Percentiles rank a stretch among this genome's conserved stretches.
phyloP scores from a whole-genome alignment of 2,888 invertebrate genomes.

The Teinopalpus imperialis region DNA sequence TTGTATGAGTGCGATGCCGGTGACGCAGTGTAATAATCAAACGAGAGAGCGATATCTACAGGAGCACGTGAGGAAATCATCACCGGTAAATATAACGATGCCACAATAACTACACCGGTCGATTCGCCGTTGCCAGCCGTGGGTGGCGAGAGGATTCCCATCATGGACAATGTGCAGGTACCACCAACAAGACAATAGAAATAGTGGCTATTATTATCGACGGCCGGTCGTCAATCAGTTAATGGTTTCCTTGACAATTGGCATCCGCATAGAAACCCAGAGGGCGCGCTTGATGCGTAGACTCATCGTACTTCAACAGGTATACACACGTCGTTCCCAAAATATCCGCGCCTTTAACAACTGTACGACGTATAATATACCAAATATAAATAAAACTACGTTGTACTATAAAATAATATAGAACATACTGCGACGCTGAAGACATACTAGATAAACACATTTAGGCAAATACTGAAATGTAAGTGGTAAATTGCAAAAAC shows the following conservation, averaged over 20 bases:
- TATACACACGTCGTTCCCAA: constrained; percentile 41
- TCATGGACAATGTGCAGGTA: constrained; percentile 33
- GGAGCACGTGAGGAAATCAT: constrained; percentile 54
- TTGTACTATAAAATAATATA: too few relatives aligned
- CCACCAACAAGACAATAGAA: too few relatives aligned
- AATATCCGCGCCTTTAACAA: constrained; percentile 32
- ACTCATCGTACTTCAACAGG: constrained; percentile 47
- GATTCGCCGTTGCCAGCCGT: constrained; percentile 32
- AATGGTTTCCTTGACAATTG: constrained; percentile 57
- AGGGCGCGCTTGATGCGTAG: constrained; percentile 36
- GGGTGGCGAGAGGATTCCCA: constrained; percentile 31
- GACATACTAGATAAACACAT: neutral
- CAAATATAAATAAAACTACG: constrained; percentile 39
- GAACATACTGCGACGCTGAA: constrained; percentile 25
- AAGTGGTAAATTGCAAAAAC: constrained; percentile 35
- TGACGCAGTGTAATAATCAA: constrained; percentile 54
- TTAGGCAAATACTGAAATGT: constrained; percentile 12
- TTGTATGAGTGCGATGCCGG: constrained; percentile 50
- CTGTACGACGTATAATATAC: constrained; percentile 35
- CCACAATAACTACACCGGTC: constrained; percentile 27
- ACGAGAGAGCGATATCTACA: constrained; percentile 48
- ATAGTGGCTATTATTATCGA: constrained; percentile 53
- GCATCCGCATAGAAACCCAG: constrained; percentile 52
- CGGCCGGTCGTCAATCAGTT: constrained; percentile 59
- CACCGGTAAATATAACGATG: constrained; percentile 64